Percentiles rank a stretch among this genome's conserved stretches.
phyloP scores from a whole-genome alignment of 2,797 vertebrate species.

The Bucorvus abyssinicus region DNA sequence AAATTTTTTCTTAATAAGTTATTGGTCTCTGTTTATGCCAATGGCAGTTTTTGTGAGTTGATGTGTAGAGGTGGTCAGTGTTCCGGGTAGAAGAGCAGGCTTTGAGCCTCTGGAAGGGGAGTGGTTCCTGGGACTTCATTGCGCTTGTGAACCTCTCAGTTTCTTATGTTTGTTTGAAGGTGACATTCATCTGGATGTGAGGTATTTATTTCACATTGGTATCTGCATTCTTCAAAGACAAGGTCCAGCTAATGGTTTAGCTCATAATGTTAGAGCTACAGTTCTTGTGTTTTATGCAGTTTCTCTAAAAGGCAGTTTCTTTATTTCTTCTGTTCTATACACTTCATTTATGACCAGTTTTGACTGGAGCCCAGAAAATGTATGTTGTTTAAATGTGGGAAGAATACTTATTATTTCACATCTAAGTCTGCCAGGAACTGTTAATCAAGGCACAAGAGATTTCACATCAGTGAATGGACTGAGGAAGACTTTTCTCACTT shows the following conservation, averaged over 20 bases:
- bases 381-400: not conserved
- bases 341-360: not conserved
- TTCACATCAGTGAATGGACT: not conserved
- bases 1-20: not conserved
- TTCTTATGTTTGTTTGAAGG: not conserved
- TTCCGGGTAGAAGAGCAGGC: not conserved
- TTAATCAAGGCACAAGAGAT: not conserved
- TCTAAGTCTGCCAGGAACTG: not conserved
- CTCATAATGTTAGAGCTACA: not conserved
- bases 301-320: not conserved
- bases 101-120: not conserved
- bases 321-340: not conserved
- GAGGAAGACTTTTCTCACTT: not conserved
- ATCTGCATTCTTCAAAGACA: not conserved
- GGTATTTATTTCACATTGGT: not conserved
- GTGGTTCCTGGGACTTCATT: not conserved
- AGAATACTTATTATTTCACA: not conserved
- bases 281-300: not conserved
- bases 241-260: not conserved
- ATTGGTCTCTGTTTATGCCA: not conserved
- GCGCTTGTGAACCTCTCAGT: not conserved
- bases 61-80: fast-evolving
- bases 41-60: not conserved
- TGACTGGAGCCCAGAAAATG: not conserved
- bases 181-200: not conserved